A percentile compares a stretch with the other conserved stretches of the same genome.
These are phyloP conservation scores for Xylota sylvarum DNA, from an alignment of 2,888 invertebrate species.

Conservation along the genomic window DNA sequence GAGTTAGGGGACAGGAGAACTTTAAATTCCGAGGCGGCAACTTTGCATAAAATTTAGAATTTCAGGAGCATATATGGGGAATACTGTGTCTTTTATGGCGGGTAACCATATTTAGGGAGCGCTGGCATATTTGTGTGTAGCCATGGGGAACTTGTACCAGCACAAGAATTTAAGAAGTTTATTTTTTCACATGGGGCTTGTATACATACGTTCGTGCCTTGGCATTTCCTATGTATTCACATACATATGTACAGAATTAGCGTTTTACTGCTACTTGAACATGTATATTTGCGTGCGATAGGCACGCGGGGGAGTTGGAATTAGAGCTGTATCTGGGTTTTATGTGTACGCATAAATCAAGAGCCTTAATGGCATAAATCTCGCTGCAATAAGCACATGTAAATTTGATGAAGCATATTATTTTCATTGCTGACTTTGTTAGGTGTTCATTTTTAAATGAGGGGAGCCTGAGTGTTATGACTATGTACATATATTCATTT, in stretches of 20 bases:
- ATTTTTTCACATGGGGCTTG: conserved; percentile 27
- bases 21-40: conserved; percentile 21
- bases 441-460: conserved; percentile 1
- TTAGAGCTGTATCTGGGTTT: not conserved
- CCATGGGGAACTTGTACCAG: conserved; percentile 28
- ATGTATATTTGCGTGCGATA: not conserved
- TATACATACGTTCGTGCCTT: conserved; percentile 58
- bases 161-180: conserved; percentile 37
- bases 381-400: conserved; percentile 31
- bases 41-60: conserved; percentile 32
- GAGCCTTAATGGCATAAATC: conserved; percentile 29
- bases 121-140: conserved; percentile 7
- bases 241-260: conserved; percentile 16
- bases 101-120: conserved; percentile 22
- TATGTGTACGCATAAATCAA: conserved; percentile 39
- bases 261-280: conserved; percentile 39
- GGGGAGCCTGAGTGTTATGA: no score
- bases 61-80: conserved; percentile 19
- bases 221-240: conserved; percentile 15
- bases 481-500: not conserved
- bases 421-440: conserved; percentile 35
- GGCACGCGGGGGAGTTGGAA: not conserved
- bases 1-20: not conserved
- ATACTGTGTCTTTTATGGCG: conserved; percentile 38
- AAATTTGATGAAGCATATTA: conserved; percentile 46